Conservation (phyloP, 2,113 vertebrate genomes). For the Budorcas taxicolor region DNA sequence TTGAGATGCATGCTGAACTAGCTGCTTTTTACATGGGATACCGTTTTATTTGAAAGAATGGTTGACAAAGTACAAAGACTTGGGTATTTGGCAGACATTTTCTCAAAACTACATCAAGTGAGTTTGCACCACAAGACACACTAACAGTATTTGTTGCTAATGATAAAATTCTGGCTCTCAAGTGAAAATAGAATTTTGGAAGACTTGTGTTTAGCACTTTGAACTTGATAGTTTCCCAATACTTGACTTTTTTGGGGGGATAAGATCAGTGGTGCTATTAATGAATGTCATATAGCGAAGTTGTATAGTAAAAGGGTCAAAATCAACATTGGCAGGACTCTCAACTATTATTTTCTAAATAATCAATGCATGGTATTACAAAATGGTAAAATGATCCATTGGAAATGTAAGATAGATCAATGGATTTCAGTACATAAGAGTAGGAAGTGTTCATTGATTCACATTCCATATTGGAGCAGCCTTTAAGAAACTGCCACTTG, state of each 20-base stretch:
- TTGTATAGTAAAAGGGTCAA: background rate
- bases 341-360: background rate
- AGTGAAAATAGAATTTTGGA: constrained; percentile 42
- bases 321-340: background rate
- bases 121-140: constrained; percentile 24
- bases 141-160: constrained; percentile 24
- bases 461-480: background rate
- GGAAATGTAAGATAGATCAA: background rate
- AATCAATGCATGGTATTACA: background rate
- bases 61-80: background rate
- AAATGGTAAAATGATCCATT: constrained; percentile 1
- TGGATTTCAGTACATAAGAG: background rate
- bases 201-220: constrained; percentile 10
- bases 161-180: constrained; percentile 49
- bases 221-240: background rate
- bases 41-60: constrained; percentile 42
- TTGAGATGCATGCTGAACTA: background rate
- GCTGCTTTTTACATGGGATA: background rate
- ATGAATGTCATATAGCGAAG: background rate
- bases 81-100: constrained; percentile 35
- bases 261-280: background rate
- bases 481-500: background rate
- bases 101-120: constrained; percentile 11
- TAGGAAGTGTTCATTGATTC: constrained; percentile 7
- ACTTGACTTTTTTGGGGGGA: background rate